Evolutionary conservation across 2,797 vertebrate genomes (phyloP), one percentile per base, ranked within the genome.

Genomic region (Scleropages formosus): DNA sequence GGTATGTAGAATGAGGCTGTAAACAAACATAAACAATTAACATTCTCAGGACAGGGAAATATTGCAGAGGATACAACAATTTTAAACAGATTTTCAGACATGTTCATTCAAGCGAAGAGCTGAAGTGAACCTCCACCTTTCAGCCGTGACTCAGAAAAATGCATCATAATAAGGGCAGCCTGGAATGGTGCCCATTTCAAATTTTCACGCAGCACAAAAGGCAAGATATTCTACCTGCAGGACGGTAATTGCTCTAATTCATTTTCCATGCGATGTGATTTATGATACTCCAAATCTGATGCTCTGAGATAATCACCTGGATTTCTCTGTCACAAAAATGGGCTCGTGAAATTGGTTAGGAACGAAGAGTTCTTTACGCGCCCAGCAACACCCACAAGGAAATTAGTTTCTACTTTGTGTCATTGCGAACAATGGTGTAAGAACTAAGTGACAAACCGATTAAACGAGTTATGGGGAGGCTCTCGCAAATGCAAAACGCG

Each of bases 11-110:
- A 53, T 51, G 59, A 71, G 27, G 76, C 39, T 31, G 67, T 53
- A 39, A 72, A 76, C 67, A 76, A 60, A 64, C 39, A 76, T 4
- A 58, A 58, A 31, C 68, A 69, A 60, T 75, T 70, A 62, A 61
- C 59, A 39, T 71, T 76, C 70, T 64, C 24, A 76, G 39, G 24
- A 76, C 31, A 61, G 60, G 58, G 39, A 62, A 46, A 49, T 49
- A 51, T 46, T 63, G 20, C 68, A 56, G 26, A 53, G 49, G 46
- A 16, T 13, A 66, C 16, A 66, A 26, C 31, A 66, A 60, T 56
- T n/a, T 49, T 60, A 51, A 63, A 74, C 27, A n/a, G 70, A 72
- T 72, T 72, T 22, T 59, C 53, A 60, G 27, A 72, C 56, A 46
- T 53, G 60, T 72, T 61, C 31, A 44, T 59, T 72, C 56, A 60